These are phyloP conservation scores for Hydrocynus forskahlii DNA, from an alignment of 2,797 vertebrate species.

Conservation along the genomic window DNA sequence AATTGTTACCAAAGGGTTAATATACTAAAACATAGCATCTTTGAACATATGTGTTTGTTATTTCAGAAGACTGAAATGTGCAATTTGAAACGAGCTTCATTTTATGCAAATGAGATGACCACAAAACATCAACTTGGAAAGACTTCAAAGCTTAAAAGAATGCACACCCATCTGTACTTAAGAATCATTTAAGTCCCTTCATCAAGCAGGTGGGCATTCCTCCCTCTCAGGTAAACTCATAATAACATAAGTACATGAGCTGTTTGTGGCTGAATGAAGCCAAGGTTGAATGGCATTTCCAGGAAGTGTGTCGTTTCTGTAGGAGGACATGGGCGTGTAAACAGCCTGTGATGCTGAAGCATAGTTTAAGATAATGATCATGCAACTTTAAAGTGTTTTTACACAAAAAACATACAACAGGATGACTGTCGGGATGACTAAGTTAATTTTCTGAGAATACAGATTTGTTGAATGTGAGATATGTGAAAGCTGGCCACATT, in stretches of 20 bases:
- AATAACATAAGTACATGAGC: conserved; percentile 23
- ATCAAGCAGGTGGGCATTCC: conserved; percentile 17
- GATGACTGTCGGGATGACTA: no score
- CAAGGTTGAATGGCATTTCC: background rate
- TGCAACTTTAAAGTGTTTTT: background rate
- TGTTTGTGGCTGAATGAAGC: background rate
- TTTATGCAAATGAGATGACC: background rate
- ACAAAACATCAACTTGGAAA: conserved; percentile 17
- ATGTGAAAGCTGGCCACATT: no score
- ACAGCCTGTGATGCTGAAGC: background rate
- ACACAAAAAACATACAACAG: no score
- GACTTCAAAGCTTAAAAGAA: conserved; percentile 17
- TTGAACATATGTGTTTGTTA: conserved; percentile 17
- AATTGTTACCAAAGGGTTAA: background rate
- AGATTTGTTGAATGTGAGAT: no score
- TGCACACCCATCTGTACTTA: conserved; percentile 9
- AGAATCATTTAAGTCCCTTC: conserved; percentile 32
- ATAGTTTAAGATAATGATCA: background rate
- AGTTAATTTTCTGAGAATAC: no score
- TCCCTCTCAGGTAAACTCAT: conserved; percentile 14
- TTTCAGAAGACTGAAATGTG: background rate
- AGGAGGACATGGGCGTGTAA: background rate
- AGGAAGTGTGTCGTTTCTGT: background rate
- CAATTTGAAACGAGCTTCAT: conserved; percentile 1
- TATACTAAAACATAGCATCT: background rate